Percentiles rank a stretch among this genome's conserved stretches.
Evolutionary conservation across 2,888 invertebrate species (phyloP).

Genomic region (Isoperla grammatica): DNA sequence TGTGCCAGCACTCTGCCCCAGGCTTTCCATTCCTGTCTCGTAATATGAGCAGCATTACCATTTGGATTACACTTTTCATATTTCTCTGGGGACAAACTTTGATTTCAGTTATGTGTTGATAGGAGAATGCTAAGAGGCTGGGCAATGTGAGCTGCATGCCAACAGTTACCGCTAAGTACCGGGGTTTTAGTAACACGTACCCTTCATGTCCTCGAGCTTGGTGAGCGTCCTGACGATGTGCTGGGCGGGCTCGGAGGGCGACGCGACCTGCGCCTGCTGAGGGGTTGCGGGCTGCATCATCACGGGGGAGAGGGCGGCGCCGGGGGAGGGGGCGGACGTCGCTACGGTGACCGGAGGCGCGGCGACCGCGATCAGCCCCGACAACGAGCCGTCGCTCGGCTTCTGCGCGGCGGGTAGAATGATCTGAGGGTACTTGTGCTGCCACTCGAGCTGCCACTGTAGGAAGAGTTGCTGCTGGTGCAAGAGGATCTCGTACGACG

Average conservation of each 20-base stretch:
- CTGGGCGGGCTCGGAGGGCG: conserved; percentile 25
- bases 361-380: conserved; percentile 30
- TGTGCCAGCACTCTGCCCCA: no score
- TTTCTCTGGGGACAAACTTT: no score
- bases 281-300: conserved; percentile 1
- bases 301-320: neutral
- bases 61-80: no score
- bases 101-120: no score
- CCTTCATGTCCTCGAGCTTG: conserved; percentile 90
- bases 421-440: conserved; percentile 78
- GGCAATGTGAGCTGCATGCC: neutral
- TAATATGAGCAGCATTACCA: no score
- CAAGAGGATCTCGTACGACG: conserved; percentile 83
- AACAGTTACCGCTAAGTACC: no score
- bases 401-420: conserved; percentile 69
- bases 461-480: conserved; percentile 92
- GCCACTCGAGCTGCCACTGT: conserved; percentile 76
- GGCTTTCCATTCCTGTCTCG: no score
- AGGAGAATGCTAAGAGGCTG: no score
- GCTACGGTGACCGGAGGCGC: conserved; percentile 21
- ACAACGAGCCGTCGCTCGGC: conserved; percentile 41
- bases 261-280: conserved; percentile 6
- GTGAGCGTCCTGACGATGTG: conserved; percentile 46
- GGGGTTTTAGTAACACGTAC: conserved; percentile 38
- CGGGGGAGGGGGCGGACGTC: conserved; percentile 1